Evolutionary conservation across 1,140 invertebrate species (phyloP), one percentile per base, ranked within the genome.

Genomic region (Trichoplusia ni): DNA sequence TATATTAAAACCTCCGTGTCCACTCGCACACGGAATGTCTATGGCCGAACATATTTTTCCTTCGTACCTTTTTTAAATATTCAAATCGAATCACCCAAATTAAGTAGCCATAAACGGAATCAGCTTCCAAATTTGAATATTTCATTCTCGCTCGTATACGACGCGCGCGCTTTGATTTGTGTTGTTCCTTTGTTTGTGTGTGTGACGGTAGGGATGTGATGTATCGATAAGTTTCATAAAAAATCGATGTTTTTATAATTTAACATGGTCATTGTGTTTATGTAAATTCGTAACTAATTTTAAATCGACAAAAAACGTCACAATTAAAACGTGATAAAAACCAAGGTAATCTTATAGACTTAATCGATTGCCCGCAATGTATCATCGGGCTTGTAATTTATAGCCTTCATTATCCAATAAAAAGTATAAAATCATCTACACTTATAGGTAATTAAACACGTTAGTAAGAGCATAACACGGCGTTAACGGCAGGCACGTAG

Each of bases 31-130:
- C 71, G 82, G 85, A 88, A 88, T 88, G 85, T 82, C 75, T 83
- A 76, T 77, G 73, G 72, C 72, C 71, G 70, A 75, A 73, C 65
- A 54, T 67, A 83, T 77, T 72, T 79, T 79, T 77, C 46, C 60
- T 64, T 64, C 60, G 69, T 77, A 72, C 73, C 75, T 83, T 81
- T 86, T 83, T 82, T 82, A 79, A 81, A 84, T 81, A 89, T 90
- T 90, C 86, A 87, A 90, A 87, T 90, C 82, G 86, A 89, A 90
- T 88, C 86, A 86, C 82, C 87, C 87, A 90, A 90, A 90, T 90
- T 90, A 90, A 90, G 88, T 90, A 90, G 83, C 88, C 88, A 90
- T 90, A 90, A 90, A 90, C 88, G 86, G 77, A 90, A 89, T 90
- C 88, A 86, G 88, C 88, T 90, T 86, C 88, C 86, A 87, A 90